These are phyloP conservation scores for Heliothis peltigera DNA, from an alignment of 2,888 invertebrate species.

Conservation along the genomic window DNA sequence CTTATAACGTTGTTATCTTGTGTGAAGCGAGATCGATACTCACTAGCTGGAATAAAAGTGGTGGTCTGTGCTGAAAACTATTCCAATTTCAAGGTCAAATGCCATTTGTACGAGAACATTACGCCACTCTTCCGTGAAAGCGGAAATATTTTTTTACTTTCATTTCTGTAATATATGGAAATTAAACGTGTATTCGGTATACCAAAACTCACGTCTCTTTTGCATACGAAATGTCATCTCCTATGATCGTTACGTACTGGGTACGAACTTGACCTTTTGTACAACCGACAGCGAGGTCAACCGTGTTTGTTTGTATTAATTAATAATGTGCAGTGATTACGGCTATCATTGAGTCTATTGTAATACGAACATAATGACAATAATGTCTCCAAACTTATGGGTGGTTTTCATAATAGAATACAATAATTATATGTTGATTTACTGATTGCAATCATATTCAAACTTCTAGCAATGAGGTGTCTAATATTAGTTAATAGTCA, in stretches of 20 bases:
- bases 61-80: not conserved
- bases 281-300: not conserved
- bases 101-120: not conserved
- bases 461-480: too few species aligned
- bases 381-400: too few species aligned
- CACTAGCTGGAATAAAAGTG: not conserved
- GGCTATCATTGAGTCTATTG: not conserved
- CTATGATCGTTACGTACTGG: not conserved
- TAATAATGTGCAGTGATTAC: not conserved
- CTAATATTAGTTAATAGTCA: too few species aligned
- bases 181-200: not conserved
- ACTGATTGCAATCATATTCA: too few species aligned
- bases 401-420: too few species aligned
- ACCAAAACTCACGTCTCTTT: not conserved
- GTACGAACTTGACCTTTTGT: constrained; percentile 1
- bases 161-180: not conserved
- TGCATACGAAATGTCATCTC: not conserved
- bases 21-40: not conserved
- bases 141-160: not conserved
- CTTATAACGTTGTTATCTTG: constrained; percentile 5
- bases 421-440: too few species aligned
- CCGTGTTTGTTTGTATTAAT: not conserved
- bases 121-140: not conserved
- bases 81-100: constrained; percentile 11
- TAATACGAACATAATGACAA: not conserved